A percentile compares a stretch with the other conserved stretches of the same genome.
Conservation (phyloP, 2,113 vertebrate genomes). For the Andinoacara biseriatus region DNA sequence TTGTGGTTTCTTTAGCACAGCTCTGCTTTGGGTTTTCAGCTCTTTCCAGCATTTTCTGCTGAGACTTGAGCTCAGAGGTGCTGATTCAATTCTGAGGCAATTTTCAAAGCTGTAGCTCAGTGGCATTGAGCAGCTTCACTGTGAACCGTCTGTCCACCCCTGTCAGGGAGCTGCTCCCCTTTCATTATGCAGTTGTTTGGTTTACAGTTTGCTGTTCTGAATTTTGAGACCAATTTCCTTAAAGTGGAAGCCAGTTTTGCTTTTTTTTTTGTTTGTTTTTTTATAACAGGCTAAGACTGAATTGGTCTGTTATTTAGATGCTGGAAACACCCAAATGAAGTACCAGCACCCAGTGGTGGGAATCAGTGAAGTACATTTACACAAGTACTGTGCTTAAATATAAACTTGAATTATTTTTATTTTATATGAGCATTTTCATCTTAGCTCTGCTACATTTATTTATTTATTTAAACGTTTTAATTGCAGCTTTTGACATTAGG, state of each 20-base stretch:
- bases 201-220: neutral
- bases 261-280: neutral
- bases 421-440: neutral
- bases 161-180: conserved; percentile 1
- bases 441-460: neutral
- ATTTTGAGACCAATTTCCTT: neutral
- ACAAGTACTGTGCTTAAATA: neutral
- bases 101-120: conserved; percentile 22
- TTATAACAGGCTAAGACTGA: neutral
- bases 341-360: neutral
- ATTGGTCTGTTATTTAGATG: neutral
- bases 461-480: neutral
- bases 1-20: neutral
- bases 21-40: conserved; percentile 1
- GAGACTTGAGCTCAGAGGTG: conserved; percentile 17
- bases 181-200: neutral
- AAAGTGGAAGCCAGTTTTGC: neutral
- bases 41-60: conserved; percentile 4
- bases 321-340: neutral
- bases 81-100: conserved; percentile 32
- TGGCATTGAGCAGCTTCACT: conserved; percentile 14
- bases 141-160: conserved; percentile 7
- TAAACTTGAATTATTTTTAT: neutral
- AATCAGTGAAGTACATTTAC: neutral
- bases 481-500: neutral